Evolutionary conservation across 1,140 invertebrate genomes (phyloP).

Genomic region (Zaprionus taronus): DNA sequence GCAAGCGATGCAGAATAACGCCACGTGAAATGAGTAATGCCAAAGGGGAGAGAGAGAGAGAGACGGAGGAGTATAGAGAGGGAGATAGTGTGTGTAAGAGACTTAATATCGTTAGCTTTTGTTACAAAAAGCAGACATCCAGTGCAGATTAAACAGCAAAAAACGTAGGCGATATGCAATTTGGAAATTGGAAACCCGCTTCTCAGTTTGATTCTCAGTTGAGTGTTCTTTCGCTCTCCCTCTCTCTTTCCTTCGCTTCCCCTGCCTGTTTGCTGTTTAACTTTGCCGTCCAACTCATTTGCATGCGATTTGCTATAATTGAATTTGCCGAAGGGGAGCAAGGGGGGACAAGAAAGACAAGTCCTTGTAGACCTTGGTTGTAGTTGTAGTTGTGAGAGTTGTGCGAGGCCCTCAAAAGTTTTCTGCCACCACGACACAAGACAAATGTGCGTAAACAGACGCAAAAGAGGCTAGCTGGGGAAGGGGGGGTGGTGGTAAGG

Average conservation of each 20-base stretch:
- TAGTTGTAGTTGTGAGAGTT: slow-evolving; percentile 49
- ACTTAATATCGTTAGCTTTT: slow-evolving; percentile 60
- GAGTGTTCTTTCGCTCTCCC: background rate
- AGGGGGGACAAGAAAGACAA: slow-evolving; percentile 38
- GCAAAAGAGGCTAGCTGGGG: background rate
- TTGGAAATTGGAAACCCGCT: slow-evolving; percentile 72
- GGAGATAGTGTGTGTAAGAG: slow-evolving; percentile 26
- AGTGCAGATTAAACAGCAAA: background rate
- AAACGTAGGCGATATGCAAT: slow-evolving; percentile 60
- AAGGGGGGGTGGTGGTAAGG: background rate
- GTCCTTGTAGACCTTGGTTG: slow-evolving; percentile 10
- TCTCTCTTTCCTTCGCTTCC: background rate
- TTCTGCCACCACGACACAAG: slow-evolving; percentile 48
- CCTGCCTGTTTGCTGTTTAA: slow-evolving; percentile 58
- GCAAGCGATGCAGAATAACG: slow-evolving; percentile 68
- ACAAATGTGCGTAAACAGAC: slow-evolving; percentile 71
- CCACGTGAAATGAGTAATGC: slow-evolving; percentile 71
- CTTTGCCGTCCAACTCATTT: slow-evolving; percentile 68
- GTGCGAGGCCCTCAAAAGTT: slow-evolving; percentile 53
- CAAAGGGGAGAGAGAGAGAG: slow-evolving; percentile 12
- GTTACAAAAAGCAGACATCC: slow-evolving; percentile 36
- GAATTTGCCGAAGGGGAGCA: slow-evolving; percentile 59
- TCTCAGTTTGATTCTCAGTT: background rate
- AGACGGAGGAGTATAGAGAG: background rate
- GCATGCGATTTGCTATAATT: slow-evolving; percentile 77